Evolutionary conservation across 2,113 vertebrate species (phyloP).

Genomic region (Colinus virginianus): DNA sequence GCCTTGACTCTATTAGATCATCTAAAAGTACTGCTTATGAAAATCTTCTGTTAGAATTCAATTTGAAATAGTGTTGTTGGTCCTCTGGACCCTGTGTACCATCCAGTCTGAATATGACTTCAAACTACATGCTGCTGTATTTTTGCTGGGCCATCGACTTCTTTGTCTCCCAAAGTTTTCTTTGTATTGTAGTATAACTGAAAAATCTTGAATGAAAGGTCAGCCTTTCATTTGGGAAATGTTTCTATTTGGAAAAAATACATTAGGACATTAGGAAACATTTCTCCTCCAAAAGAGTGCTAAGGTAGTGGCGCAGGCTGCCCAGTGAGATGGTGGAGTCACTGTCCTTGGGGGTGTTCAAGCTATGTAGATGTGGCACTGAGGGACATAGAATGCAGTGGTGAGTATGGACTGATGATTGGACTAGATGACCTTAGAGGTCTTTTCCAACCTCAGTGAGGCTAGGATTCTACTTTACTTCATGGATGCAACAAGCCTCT

Average conservation of each 20-base stretch:
- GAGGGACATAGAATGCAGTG: no score
- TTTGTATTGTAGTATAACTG: background rate
- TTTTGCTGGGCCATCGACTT: background rate
- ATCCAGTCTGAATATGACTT: background rate
- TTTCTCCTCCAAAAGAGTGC: no score
- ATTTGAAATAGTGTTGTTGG: slow-evolving; percentile 46
- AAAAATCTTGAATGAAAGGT: background rate
- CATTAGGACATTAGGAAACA: no score
- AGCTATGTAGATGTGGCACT: no score
- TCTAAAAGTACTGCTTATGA: slow-evolving; percentile 40
- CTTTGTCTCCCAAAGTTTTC: background rate
- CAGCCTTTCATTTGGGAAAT: background rate
- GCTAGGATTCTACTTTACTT: background rate
- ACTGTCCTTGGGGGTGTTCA: no score
- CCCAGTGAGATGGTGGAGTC: no score
- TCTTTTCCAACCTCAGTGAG: background rate
- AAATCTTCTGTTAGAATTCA: slow-evolving; percentile 38
- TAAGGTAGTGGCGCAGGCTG: no score
- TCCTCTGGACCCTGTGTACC: background rate
- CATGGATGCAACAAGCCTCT: background rate
- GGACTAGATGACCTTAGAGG: no score
- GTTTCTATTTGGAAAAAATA: background rate
- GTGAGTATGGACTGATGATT: no score
- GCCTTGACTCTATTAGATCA: slow-evolving; percentile 12
- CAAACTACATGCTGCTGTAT: accelerated